Base-by-base conservation (phyloP, 2,113 vertebrate species). In the Leucosticte australis region DNA sequence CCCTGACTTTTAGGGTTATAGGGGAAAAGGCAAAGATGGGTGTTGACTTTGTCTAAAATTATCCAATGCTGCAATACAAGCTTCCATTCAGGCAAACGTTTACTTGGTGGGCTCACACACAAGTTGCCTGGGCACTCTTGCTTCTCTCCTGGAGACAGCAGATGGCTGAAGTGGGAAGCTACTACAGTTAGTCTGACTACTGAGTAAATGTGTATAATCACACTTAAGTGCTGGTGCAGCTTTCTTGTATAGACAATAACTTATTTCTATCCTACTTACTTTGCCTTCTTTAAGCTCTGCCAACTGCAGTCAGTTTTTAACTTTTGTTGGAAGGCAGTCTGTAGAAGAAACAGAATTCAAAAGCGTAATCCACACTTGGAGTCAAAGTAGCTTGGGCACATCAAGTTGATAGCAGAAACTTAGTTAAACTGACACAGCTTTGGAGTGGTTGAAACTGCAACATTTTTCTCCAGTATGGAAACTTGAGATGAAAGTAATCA, bases 91-190 rank as follows among this genome's bases (percentile, higher is more conserved):
- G 62, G 27, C 67, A 55, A 79, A 41, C 60, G 41, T 82, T 16
- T 37, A 18, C 56, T 83, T 4, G 42, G 20, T 84, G 52, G 77
- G 64, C 87, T 96, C 56, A 24, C 23, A 42, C 33, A 37, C 3
- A 11, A 76, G 68, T 81, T 90, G 85, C 67, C 37, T 91, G 95
- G 78, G 94, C 74, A 55, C 71, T 85, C 65, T 90, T 3, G 2
- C 35, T 69, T 55, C 35, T 70, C 10, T 80, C 35, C 62, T 69
- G 70, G 75, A 96, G 88, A 90, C 10, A 4, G 86, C 96, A 96
- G 95, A 96, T 97, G 96, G 94, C 71, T 96, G 67, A 92, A 92
- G 90, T 94, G 92, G 95, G 94, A 96, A 97, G 95, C 50, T 90
- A 92, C 95, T 92, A 73, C 90, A 93, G 94, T 91, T 92, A 77